Evolutionary conservation across 1,140 invertebrate species (phyloP), one percentile per base, ranked within the genome.

Genomic region (Hyposmocoma kahamanoa): DNA sequence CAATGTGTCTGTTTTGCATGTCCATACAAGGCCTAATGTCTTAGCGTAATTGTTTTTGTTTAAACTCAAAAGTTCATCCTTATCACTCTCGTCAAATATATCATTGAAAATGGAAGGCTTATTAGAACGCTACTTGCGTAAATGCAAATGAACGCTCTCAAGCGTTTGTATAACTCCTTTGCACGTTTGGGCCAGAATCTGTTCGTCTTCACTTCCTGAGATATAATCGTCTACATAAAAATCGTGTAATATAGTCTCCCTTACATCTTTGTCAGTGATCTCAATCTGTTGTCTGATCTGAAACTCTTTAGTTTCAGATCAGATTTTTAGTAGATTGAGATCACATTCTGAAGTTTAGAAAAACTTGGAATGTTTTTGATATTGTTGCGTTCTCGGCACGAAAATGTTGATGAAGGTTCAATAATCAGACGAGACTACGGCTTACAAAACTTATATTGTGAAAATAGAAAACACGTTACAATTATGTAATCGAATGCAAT

Each of bases 171-270:
- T 42, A 11, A 48, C 22, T 15, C 24, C 38, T 19, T 48, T 39
- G 19, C 47, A 48, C 5, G 42, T 39, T 5, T 39, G 8, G 1
- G 30, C 30, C 9, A 48, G 17, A 8, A 26, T 18, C 15, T 34
- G 1, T n/a, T 41, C 22, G 1, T 20, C 15, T 5, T 22, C 21
- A 18, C 4, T 3, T 2, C 38, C 47, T 4, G 24, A 19, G 9
- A 48, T 26, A 19, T 26, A 30, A 13, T 48, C 34, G 15, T 48
- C 47, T 4, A 48, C 36, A n/a, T 48, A 48, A 15, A 48, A 36
- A 19, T 48, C 47, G 2, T 41, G 34, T 20, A 24, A 18, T 22
- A 48, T 48, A 22, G 20, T 24, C 11, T 48, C 24, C 2, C 22
- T 1, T 3, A 48, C 22, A n/a, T n/a, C n/a, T n/a, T n/a, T n/a